Base-by-base conservation (phyloP, 1,140 invertebrate genomes). In the Sminthurinus signatus region DNA sequence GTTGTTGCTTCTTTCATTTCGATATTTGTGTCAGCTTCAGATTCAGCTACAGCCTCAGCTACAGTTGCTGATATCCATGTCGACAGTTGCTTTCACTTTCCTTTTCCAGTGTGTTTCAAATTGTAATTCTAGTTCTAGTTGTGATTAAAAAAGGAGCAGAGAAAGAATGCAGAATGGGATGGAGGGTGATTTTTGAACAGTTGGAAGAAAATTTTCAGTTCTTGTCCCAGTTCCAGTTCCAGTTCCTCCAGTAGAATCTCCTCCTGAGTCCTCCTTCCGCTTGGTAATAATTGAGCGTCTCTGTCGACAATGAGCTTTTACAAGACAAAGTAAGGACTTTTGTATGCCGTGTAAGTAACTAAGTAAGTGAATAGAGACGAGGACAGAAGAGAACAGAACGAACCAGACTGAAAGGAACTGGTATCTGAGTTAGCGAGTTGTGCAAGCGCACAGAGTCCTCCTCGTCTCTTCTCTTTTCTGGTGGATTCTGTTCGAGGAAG, bases 351-450 rank as follows among this genome's bases (percentile, higher is more conserved):
- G 15, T 48, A 19, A 12, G 46, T 48, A 23, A 48, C 8, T 48
- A 48, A 15, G 46, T 48, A 48, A 52, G 50, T 58, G 62, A 64
- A 64, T 55, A 64, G 54, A 64, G 43, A 64, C 62, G 58, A 64
- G 55, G 62, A 64, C 62, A 64, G 62, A 64, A 52, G 39, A 31
- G 62, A 64, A 64, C 62, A 58, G 52, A n/a, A n/a, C n/a, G n/a
- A n/a, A n/a, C n/a, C n/a, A n/a, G n/a, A n/a, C n/a, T n/a, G n/a
- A n/a, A n/a, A 57, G 39, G 61, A 63, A 63, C 61, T 63, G 52
- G 61, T 55, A 56, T 63, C 19, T 54, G 14, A 63, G 51, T 63
- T 63, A 46, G 55, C 42, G 32, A 50, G 28, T 64, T 64, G 62
- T 64, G 62, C 62, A 64, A 64, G 56, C 56, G 56, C 56, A n/a